phyloP scores from a whole-genome alignment of 2,797 vertebrate species.

The Alosa sapidissima region DNA sequence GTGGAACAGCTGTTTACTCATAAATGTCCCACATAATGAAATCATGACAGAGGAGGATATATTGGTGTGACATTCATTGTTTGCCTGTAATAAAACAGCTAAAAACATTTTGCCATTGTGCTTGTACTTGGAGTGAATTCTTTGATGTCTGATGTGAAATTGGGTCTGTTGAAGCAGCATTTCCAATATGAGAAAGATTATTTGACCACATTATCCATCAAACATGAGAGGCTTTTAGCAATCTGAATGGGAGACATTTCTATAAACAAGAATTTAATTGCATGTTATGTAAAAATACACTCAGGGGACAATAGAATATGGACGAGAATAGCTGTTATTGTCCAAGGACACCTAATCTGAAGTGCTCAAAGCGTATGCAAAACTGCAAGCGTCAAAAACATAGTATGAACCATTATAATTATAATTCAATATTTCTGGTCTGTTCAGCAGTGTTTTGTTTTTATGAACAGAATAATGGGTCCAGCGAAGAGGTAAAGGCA shows the following conservation, averaged over 20 bases:
- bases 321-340: not conserved
- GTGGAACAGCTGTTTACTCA: not conserved
- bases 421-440: not conserved
- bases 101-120: not conserved
- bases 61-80: not conserved
- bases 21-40: constrained; percentile 1
- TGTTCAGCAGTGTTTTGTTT: not conserved
- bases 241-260: not conserved
- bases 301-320: not conserved
- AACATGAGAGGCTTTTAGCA: not conserved
- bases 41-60: not conserved
- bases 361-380: not conserved
- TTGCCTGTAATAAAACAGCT: not conserved
- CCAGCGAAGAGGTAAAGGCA: not conserved
- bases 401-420: not conserved
- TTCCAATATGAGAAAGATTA: not conserved
- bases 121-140: not conserved
- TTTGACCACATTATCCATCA: not conserved
- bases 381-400: not conserved
- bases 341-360: not conserved
- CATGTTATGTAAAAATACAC: not conserved
- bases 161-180: not conserved
- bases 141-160: not conserved
- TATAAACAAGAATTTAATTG: not conserved
- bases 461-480: not conserved